phyloP scores from a whole-genome alignment of 1,140 invertebrate genomes.

The Drosophila ohnishii region DNA sequence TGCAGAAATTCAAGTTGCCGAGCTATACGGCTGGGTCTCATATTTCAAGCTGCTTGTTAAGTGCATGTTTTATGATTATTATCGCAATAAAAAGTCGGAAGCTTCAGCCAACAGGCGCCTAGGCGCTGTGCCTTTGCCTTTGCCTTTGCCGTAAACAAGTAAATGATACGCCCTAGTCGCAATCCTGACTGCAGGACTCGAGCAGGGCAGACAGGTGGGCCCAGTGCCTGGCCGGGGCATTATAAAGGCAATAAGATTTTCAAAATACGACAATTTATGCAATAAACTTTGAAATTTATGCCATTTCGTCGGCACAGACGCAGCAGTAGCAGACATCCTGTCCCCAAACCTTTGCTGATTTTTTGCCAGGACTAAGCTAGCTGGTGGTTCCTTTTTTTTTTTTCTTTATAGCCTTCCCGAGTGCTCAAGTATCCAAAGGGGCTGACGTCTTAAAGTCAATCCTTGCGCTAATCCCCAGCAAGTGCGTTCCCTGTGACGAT shows the following conservation, averaged over 20 bases:
- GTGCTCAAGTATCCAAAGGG: conserved; percentile 49
- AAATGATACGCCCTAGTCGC: conserved; percentile 61
- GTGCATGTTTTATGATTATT: conserved; percentile 82
- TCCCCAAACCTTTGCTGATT: conserved; percentile 16
- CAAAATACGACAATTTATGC: conserved; percentile 82
- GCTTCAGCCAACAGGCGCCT: conserved; percentile 47
- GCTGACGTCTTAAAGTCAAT: conserved; percentile 75
- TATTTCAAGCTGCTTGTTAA: conserved; percentile 82
- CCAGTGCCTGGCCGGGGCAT: conserved; percentile 55
- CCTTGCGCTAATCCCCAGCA: conserved; percentile 71
- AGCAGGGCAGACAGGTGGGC: conserved; percentile 49
- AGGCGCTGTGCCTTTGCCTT: conserved; percentile 26
- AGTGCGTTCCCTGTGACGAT: conserved; percentile 52
- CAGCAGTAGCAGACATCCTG: conserved; percentile 31
- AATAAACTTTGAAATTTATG: conserved; percentile 82
- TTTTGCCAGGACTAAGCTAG: conserved; percentile 33
- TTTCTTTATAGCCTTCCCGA: conserved; percentile 60
- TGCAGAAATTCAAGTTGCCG: conserved; percentile 72
- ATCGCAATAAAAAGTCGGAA: conserved; percentile 74
- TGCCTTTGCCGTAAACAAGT: conserved; percentile 63
- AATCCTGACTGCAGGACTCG: conserved; percentile 20
- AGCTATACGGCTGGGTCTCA: conserved; percentile 55
- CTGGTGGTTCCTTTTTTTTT: conserved; percentile 6
- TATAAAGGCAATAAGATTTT: conserved; percentile 82
- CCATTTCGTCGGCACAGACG: conserved; percentile 58